phyloP scores from a whole-genome alignment of 2,888 invertebrate species.

The Drosophila neotestacea region DNA sequence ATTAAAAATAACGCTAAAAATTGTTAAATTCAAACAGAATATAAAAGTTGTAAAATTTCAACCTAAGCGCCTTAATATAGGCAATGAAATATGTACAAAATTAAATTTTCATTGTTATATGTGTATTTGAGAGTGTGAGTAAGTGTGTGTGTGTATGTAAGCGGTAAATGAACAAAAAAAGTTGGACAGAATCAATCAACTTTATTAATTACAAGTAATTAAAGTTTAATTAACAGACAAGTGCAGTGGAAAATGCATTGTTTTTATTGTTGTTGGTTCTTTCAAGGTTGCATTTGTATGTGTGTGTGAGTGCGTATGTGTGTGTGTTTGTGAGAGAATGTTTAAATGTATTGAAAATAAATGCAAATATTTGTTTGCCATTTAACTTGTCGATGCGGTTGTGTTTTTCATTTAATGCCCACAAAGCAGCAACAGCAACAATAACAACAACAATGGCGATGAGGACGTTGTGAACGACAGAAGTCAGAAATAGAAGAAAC shows the following conservation, averaged over 20 bases:
- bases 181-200: constrained; percentile 61
- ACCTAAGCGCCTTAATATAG: constrained; percentile 27
- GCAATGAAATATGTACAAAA: constrained; percentile 1
- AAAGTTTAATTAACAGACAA: constrained; percentile 72
- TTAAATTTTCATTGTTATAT: not conserved
- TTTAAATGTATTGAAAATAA: constrained; percentile 41
- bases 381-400: constrained; percentile 60
- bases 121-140: not conserved
- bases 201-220: constrained; percentile 76
- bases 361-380: constrained; percentile 69
- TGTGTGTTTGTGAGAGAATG: constrained; percentile 30
- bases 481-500: constrained; percentile 31
- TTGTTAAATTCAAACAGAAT: not conserved
- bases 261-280: constrained; percentile 33
- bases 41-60: not conserved
- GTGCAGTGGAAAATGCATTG: constrained; percentile 30
- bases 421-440: constrained; percentile 32
- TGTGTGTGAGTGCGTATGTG: constrained; percentile 25
- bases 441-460: constrained; percentile 4
- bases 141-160: constrained; percentile 6
- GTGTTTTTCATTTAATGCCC: constrained; percentile 42
- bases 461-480: constrained; percentile 8
- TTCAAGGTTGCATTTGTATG: constrained; percentile 67
- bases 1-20: not conserved
- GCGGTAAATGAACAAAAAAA: constrained; percentile 18